These are phyloP conservation scores for Erpetoichthys calabaricus DNA, from an alignment of 2,797 vertebrate genomes.

Conservation along the genomic window DNA sequence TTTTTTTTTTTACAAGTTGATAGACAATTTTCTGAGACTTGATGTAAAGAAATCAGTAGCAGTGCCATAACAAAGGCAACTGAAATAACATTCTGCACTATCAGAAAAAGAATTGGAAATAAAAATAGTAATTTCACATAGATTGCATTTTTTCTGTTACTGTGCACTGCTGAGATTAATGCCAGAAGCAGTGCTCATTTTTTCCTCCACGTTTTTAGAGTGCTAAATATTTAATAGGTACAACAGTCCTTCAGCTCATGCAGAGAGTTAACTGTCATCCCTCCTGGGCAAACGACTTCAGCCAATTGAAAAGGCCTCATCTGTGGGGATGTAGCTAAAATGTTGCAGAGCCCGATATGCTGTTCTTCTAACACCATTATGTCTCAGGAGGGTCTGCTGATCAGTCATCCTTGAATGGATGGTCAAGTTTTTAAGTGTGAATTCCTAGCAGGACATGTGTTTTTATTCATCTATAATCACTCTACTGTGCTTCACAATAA, in stretches of 20 bases:
- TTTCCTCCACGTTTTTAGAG: not conserved
- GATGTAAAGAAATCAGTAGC: no score
- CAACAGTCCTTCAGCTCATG: not conserved
- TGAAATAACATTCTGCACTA: not conserved
- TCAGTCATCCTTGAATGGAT: not conserved
- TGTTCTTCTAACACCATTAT: not conserved
- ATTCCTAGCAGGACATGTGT: no score
- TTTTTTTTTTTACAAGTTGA: no score
- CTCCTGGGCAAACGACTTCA: not conserved
- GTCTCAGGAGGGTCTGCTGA: not conserved
- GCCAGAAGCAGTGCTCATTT: not conserved
- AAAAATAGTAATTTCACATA: not conserved
- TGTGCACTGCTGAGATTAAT: not conserved
- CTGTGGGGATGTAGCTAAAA: not conserved
- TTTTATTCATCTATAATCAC: no score
- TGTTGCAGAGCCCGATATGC: not conserved
- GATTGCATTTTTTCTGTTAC: not conserved
- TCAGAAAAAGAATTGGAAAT: not conserved
- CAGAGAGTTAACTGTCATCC: not conserved
- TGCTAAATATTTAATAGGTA: not conserved
- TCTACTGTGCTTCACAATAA: no score
- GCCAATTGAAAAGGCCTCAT: not conserved
- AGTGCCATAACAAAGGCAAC: no score
- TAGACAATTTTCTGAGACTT: no score
- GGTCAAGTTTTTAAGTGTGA: not conserved